phyloP scores from a whole-genome alignment of 2,113 vertebrate genomes.

The Tragelaphus imberbis region DNA sequence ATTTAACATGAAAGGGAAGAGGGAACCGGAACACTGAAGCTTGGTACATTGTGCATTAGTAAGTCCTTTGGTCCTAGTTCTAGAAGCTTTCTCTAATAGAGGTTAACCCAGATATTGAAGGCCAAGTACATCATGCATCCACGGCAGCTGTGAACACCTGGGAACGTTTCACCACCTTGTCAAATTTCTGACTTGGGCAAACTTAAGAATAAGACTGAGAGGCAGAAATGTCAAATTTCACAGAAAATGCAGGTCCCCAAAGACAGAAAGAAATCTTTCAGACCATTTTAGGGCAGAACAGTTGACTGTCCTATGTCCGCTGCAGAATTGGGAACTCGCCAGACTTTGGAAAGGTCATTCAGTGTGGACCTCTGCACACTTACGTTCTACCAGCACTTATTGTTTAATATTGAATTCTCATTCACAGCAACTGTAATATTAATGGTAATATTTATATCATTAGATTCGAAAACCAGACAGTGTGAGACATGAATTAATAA shows the following conservation, averaged over 20 bases:
- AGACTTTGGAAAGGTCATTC: not conserved
- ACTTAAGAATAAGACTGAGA: not conserved
- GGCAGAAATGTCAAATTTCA: not conserved
- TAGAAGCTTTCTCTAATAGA: not conserved
- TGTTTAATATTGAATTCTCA: not conserved
- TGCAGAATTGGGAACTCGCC: not conserved
- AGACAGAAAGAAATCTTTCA: not conserved
- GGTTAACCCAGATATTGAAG: constrained; percentile 14
- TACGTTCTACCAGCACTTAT: not conserved
- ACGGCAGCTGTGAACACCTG: not conserved
- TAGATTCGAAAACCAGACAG: not conserved
- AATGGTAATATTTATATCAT: constrained; percentile 14
- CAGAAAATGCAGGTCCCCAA: not conserved
- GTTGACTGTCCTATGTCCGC: not conserved
- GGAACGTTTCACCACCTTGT: not conserved
- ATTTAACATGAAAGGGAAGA: constrained; percentile 53
- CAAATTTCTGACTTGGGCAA: constrained; percentile 12
- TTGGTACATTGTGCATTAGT: constrained; percentile 36
- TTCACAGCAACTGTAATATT: not conserved
- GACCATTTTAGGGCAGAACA: not conserved
- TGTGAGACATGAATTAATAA: constrained; percentile 45
- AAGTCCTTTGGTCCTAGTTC: constrained; percentile 23
- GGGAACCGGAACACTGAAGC: not conserved
- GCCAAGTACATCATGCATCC: not conserved
- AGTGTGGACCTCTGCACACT: not conserved